phyloP scores from a whole-genome alignment of 2,797 vertebrate genomes.

The Pelodytes ibericus region DNA sequence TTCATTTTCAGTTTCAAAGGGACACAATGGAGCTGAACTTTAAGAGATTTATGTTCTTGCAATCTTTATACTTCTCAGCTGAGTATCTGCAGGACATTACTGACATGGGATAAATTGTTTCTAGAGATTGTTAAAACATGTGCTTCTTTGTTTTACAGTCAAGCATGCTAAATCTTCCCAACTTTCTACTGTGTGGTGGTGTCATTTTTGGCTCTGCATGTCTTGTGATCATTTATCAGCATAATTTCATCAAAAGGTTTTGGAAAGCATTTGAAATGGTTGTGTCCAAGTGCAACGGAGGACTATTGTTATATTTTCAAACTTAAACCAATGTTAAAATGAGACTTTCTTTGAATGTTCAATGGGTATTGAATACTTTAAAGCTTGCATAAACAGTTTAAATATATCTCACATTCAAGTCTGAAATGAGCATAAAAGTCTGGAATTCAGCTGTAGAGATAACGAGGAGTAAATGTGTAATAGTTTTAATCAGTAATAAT shows the following conservation, averaged over 20 bases:
- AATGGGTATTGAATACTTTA: no score
- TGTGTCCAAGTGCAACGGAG: constrained; percentile 23
- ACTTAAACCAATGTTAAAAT: constrained; percentile 42
- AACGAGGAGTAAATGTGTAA: no score
- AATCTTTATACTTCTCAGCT: constrained; percentile 49
- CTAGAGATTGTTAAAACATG: constrained; percentile 70
- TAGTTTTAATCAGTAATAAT: no score
- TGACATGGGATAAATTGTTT: constrained; percentile 58
- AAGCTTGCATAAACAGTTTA: no score
- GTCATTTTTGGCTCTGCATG: constrained; percentile 43
- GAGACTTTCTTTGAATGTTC: constrained; percentile 22
- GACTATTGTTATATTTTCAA: constrained; percentile 27
- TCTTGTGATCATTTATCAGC: constrained; percentile 47
- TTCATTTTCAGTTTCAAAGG: constrained; percentile 61
- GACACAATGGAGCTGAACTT: constrained; percentile 58
- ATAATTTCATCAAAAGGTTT: constrained; percentile 29
- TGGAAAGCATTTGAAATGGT: constrained; percentile 45
- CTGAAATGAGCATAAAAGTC: no score
- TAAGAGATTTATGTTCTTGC: constrained; percentile 61
- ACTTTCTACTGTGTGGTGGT: constrained; percentile 3
- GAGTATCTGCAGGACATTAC: constrained; percentile 58
- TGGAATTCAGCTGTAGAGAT: no score
- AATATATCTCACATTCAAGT: no score
- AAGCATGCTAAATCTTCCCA: constrained; percentile 44
- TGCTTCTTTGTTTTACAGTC: constrained; percentile 64